phyloP scores from a whole-genome alignment of 2,888 invertebrate genomes.

The Laspeyria flexula region DNA sequence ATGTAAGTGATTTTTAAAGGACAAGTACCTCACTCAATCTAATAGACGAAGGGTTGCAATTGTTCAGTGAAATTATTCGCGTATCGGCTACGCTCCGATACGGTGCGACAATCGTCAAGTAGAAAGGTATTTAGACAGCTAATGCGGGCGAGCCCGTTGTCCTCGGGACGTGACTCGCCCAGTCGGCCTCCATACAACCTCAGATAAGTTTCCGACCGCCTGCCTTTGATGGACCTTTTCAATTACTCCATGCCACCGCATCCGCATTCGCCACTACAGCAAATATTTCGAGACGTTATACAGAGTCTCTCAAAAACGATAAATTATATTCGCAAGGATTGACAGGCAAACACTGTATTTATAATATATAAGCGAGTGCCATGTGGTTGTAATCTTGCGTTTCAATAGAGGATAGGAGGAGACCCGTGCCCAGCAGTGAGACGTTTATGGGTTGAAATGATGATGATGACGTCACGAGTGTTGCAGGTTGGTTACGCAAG shows the following conservation, averaged over 20 bases:
- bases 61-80: conserved; percentile 21
- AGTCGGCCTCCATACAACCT: conserved; percentile 41
- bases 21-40: conserved; percentile 6
- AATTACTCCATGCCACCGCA: conserved; percentile 23
- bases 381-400: too few relatives aligned
- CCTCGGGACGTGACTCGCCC: conserved; percentile 43
- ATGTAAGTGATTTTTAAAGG: conserved; percentile 7
- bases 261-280: conserved; percentile 25
- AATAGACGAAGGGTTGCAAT: conserved; percentile 28
- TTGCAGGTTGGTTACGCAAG: conserved; percentile 31
- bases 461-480: conserved; percentile 22
- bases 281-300: conserved; percentile 24
- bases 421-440: too few relatives aligned
- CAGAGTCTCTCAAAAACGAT: too few relatives aligned
- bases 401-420: too few relatives aligned
- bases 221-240: conserved; percentile 30
- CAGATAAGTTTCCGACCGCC: conserved; percentile 29
- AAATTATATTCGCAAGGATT: too few relatives aligned
- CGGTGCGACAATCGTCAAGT: conserved; percentile 28
- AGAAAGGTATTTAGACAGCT: conserved; percentile 44
- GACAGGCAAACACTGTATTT: too few relatives aligned
- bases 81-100: conserved; percentile 16
- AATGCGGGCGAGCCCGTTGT: conserved; percentile 46
- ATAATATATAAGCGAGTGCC: too few relatives aligned
- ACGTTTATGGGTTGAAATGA: too few relatives aligned